phyloP scores from a whole-genome alignment of 2,888 invertebrate species.

The Acleris sparsana region DNA sequence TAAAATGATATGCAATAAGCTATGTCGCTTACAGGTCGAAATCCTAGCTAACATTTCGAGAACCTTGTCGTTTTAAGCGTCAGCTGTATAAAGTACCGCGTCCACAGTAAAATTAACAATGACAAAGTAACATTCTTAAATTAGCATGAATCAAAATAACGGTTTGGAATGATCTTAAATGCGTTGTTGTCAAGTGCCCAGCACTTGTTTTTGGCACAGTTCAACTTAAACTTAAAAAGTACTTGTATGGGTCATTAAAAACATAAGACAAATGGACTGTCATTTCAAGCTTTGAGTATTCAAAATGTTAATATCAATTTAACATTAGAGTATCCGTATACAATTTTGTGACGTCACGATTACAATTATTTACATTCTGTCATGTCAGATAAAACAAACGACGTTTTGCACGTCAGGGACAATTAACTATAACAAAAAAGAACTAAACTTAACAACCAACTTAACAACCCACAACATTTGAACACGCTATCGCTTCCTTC shows the following conservation, averaged over 20 bases:
- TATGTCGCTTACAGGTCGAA: conserved; percentile 55
- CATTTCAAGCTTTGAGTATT: conserved; percentile 35
- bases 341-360: conserved; percentile 49
- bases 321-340: conserved; percentile 56
- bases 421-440: conserved; percentile 51
- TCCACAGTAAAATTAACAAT: conserved; percentile 12
- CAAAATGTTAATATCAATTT: conserved; percentile 14
- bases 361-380: conserved; percentile 39
- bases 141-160: conserved; percentile 17
- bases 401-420: conserved; percentile 12
- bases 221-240: conserved; percentile 29
- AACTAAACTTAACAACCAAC: conserved; percentile 56
- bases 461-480: conserved; percentile 37
- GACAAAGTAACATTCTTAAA: conserved; percentile 22
- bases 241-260: conserved; percentile 27
- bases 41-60: conserved; percentile 43
- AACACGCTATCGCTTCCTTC: conserved; percentile 39
- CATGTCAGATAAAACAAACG: conserved; percentile 21
- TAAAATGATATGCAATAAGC: conserved; percentile 82
- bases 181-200: conserved; percentile 35
- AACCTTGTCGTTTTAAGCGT: conserved; percentile 24
- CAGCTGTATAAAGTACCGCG: conserved; percentile 13
- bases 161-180: conserved; percentile 35
- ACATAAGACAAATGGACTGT: conserved; percentile 6
- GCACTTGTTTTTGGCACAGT: conserved; percentile 41